Conservation (phyloP, 2,113 vertebrate species). For the Setophaga petechia region DNA sequence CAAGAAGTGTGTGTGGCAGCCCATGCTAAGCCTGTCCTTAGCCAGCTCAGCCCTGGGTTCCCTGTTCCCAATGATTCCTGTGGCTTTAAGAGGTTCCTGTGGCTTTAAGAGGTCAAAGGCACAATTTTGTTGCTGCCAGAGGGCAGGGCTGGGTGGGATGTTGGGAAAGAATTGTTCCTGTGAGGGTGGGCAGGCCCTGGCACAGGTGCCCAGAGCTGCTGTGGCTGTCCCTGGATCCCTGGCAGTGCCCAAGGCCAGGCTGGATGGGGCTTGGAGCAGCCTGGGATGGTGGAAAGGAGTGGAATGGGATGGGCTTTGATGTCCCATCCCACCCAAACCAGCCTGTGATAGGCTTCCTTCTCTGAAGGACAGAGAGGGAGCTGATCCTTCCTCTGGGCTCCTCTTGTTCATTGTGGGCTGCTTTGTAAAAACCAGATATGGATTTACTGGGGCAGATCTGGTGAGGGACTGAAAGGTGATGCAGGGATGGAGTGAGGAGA, state of each 20-base stretch:
- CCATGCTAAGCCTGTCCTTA: background rate
- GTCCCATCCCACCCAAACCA: background rate
- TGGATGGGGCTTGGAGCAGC: background rate
- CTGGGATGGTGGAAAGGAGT: rapidly evolving
- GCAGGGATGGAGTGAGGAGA: background rate
- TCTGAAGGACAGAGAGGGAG: background rate
- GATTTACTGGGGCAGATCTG: background rate
- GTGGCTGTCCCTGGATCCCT: background rate
- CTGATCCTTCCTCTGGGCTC: background rate
- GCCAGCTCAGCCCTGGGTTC: background rate
- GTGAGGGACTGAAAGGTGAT: rapidly evolving
- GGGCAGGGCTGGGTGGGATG: rapidly evolving
- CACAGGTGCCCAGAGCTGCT: background rate
- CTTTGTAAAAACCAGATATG: rapidly evolving
- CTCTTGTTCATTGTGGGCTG: rapidly evolving
- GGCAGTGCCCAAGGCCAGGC: rapidly evolving
- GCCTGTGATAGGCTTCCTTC: background rate
- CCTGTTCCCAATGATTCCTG: background rate
- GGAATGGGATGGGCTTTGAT: background rate
- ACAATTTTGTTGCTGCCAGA: background rate
- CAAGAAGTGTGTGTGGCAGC: background rate
- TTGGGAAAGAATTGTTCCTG: rapidly evolving
- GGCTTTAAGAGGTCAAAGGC: background rate
- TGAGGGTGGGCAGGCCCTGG: rapidly evolving
- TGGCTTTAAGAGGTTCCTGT: background rate